These are phyloP conservation scores for Masnerella sp. DNA, from an alignment of 2,888 invertebrate species.

Conservation along the genomic window DNA sequence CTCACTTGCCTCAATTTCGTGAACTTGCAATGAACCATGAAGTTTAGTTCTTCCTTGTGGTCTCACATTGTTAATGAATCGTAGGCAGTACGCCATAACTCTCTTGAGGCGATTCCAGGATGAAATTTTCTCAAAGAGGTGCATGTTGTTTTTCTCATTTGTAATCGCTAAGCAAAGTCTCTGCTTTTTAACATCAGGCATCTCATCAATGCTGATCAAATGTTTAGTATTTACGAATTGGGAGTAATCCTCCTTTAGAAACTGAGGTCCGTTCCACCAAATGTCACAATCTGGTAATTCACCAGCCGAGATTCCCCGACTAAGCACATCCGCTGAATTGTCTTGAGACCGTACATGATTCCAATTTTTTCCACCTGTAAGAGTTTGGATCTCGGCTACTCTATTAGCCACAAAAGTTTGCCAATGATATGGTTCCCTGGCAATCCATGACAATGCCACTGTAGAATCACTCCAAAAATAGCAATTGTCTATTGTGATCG, in stretches of 20 bases:
- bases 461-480: background rate
- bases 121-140: constrained; percentile 7
- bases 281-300: background rate
- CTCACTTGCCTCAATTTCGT: background rate
- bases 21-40: background rate
- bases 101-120: constrained; percentile 10
- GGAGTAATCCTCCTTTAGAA: background rate
- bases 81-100: constrained; percentile 2
- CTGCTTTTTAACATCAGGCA: constrained; percentile 2
- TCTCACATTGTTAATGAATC: constrained; percentile 33
- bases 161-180: background rate
- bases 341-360: constrained; percentile 30
- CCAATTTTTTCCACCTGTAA: background rate
- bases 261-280: constrained; percentile 29
- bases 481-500: background rate
- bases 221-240: constrained; percentile 2
- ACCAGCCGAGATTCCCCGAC: constrained; percentile 9
- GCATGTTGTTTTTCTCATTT: background rate
- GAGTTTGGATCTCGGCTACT: constrained; percentile 13
- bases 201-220: background rate
- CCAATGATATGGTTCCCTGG: background rate
- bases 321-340: constrained; percentile 24
- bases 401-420: constrained; percentile 27
- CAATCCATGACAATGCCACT: background rate
- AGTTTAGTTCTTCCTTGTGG: constrained; percentile 8